Evolutionary conservation across 2,113 vertebrate species (phyloP).

Genomic region (Grus americana): DNA sequence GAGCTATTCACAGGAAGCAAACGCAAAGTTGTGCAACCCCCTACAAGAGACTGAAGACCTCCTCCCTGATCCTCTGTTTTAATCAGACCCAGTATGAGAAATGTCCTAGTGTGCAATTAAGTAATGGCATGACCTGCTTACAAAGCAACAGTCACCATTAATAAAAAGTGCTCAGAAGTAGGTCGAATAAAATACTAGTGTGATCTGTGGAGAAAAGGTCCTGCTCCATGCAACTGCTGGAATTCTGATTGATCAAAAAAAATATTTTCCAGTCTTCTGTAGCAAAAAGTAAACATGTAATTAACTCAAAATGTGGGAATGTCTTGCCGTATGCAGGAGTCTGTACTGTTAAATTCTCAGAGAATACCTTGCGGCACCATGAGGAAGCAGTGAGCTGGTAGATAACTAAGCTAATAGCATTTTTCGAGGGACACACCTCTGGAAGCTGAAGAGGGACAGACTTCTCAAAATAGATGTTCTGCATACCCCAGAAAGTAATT

Average conservation of each 20-base stretch:
- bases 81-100: background rate
- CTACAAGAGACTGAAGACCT: background rate
- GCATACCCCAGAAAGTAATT: conserved; percentile 36
- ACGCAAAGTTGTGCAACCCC: background rate
- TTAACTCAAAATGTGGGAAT: background rate
- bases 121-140: conserved; percentile 22
- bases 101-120: conserved; percentile 23
- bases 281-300: background rate
- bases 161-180: conserved; percentile 2
- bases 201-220: background rate
- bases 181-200: background rate
- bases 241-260: background rate
- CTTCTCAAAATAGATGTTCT: conserved; percentile 32
- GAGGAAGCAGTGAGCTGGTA: background rate
- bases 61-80: background rate
- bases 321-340: background rate
- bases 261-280: background rate
- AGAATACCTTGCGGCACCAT: background rate
- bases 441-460: background rate
- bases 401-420: background rate
- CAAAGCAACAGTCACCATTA: background rate
- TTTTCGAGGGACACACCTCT: background rate
- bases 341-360: background rate
- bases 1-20: background rate
- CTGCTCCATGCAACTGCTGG: background rate